Percentiles rank a stretch among this genome's conserved stretches.
Conservation (phyloP, 2,113 vertebrate genomes). For the Redunca redunca region DNA sequence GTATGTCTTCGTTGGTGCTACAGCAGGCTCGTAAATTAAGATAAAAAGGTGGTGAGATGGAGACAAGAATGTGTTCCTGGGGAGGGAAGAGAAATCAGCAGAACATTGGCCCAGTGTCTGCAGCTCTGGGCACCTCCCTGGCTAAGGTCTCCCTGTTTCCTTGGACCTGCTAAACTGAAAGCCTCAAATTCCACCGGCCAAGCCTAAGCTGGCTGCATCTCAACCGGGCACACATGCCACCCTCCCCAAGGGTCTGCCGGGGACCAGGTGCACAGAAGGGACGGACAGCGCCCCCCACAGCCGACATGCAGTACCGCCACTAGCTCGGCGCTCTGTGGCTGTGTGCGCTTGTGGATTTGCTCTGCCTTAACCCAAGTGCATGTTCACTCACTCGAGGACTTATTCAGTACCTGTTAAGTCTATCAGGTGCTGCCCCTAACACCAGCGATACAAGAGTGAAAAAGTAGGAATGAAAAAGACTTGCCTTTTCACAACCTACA, state of each 20-base stretch:
- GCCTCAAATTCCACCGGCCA: neutral
- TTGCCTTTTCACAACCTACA: neutral
- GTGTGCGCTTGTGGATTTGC: neutral
- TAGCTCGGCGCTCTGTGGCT: neutral
- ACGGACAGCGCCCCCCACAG: neutral
- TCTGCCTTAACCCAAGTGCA: neutral
- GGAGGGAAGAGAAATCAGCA: neutral
- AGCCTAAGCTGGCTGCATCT: neutral
- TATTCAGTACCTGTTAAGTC: neutral
- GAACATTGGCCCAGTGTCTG: neutral
- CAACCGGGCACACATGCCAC: too few relatives aligned
- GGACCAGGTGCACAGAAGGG: neutral
- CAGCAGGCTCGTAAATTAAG: slow-evolving; percentile 35
- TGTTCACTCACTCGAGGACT: neutral
- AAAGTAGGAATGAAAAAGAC: neutral
- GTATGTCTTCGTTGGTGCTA: slow-evolving; percentile 45
- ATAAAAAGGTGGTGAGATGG: slow-evolving; percentile 7
- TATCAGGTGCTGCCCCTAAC: neutral
- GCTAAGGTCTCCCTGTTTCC: neutral
- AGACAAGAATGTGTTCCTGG: neutral
- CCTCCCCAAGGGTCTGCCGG: neutral
- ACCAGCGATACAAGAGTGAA: neutral
- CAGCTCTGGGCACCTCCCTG: neutral
- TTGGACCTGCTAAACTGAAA: neutral
- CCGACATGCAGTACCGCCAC: neutral